A percentile compares a stretch with the other conserved stretches of the same genome.
phyloP scores from a whole-genome alignment of 2,888 invertebrate genomes.

The Erannis defoliaria region DNA sequence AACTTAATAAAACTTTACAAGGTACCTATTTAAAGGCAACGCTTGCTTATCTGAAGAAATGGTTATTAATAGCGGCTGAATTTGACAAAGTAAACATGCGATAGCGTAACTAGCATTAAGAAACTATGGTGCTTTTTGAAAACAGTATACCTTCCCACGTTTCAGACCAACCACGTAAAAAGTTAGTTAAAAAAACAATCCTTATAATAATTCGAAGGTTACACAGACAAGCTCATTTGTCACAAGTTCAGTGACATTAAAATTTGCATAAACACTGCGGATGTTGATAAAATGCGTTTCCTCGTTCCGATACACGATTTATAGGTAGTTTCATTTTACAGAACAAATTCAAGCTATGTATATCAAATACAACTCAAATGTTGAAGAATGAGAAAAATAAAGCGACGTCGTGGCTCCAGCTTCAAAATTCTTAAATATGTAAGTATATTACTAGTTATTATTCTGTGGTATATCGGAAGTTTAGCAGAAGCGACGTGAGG shows the following conservation, averaged over 20 bases:
- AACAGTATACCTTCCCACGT: too few species aligned
- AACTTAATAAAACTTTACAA: too few species aligned
- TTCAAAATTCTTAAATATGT: constrained; percentile 1
- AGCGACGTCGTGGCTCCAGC: background rate
- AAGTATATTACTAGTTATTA: too few species aligned
- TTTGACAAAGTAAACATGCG: too few species aligned
- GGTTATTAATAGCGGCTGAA: too few species aligned
- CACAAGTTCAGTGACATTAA: constrained; percentile 15
- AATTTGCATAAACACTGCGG: constrained; percentile 10
- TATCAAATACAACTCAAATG: background rate
- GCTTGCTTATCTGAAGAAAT: too few species aligned
- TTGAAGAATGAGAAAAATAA: background rate
- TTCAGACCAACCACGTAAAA: too few species aligned
- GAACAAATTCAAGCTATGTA: background rate
- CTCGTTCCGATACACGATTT: constrained; percentile 8
- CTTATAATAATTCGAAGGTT: background rate
- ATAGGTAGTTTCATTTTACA: background rate
- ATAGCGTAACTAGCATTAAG: too few species aligned
- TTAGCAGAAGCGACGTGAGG: background rate
- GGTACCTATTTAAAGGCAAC: too few species aligned
- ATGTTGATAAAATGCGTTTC: constrained; percentile 7
- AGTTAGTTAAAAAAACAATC: background rate
- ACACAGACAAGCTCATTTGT: background rate
- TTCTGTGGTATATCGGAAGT: constrained; percentile 2
- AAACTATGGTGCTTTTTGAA: too few species aligned